Base-by-base conservation (phyloP, 2,888 invertebrate species). In the Choristoneura rosaceana region DNA sequence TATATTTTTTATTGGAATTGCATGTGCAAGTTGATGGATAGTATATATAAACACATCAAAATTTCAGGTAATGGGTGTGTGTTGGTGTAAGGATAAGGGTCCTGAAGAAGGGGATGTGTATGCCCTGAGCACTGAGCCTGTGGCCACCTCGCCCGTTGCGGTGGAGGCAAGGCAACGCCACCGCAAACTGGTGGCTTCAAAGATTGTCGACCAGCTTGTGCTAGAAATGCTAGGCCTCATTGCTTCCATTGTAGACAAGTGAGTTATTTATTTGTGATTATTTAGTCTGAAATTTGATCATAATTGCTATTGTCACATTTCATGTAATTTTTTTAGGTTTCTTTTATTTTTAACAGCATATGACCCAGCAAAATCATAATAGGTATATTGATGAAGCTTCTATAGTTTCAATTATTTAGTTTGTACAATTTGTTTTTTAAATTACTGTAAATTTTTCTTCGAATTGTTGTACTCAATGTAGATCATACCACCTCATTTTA, bases 181-280 rank as follows among this genome's bases (percentile, higher is more conserved):
- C 70, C 73, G 77, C 59, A 82, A 84, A 79, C 78, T 86, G 2
- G 77, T 84, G 82, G 82, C 95, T 93, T 59, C 92, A 85, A 75
- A 90, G 88, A 69, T 96, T 9, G 83, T 97, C 33, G 97, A 97
- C 84, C 95, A 95, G 75, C 94, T 98, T 64, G 97, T 98, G 25
- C 90, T 97, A 67, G 97, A 98, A 85, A 97, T 98, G 15, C 91
- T 98, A 38, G 95, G 95, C 68, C 95, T 97, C 50, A 97, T 98
- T 75, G 96, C 97, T 71, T 96, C 97, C 4, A 95, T 98, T 74
- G 97, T 98, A 71, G 98, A 98, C 89, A 98, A 97, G 90, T 90
- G 81, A 96, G 94, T 78, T 59, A 59, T 38, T 62, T 59, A 25
- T 60, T n/a, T 41, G 7, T 5, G 47, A 47, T n/a, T 4, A n/a